phyloP scores from a whole-genome alignment of 2,888 invertebrate species.

The Hydroisotoma schaefferi region DNA sequence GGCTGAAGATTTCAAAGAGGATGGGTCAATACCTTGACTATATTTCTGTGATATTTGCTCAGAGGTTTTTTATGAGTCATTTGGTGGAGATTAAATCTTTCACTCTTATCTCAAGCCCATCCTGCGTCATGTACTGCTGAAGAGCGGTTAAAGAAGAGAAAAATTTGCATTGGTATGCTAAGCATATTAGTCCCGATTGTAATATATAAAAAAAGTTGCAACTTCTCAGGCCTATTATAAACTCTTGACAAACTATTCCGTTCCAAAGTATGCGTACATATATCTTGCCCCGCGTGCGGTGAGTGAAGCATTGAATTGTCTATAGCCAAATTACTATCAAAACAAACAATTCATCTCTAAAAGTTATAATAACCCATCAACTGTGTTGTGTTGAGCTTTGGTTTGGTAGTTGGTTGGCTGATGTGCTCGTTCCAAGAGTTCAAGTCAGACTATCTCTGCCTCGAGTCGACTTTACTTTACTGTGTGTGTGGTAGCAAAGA shows the following conservation, averaged over 20 bases:
- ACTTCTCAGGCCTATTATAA: no score
- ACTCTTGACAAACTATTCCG: no score
- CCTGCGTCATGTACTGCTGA: no score
- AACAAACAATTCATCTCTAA: slow-evolving; percentile 26
- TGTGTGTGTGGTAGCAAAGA: no score
- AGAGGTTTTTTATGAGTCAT: slow-evolving; percentile 4
- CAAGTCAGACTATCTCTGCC: no score
- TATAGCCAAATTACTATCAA: slow-evolving; percentile 39
- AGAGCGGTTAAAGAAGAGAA: no score
- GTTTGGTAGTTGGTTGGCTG: neutral
- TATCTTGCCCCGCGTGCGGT: neutral
- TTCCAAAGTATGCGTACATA: no score
- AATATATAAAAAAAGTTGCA: no score
- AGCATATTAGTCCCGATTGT: no score
- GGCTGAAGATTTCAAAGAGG: neutral
- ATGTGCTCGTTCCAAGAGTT: no score
- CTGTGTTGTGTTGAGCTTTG: neutral
- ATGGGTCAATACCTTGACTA: neutral
- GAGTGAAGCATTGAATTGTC: slow-evolving; percentile 23
- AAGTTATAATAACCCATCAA: neutral
- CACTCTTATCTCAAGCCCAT: neutral
- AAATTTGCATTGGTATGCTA: no score
- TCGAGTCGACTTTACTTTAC: no score
- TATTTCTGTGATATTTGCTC: neutral
- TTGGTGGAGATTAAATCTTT: slow-evolving; percentile 1